Evolutionary conservation across 2,113 vertebrate species (phyloP).

Genomic region (Mionectes macconnelli): DNA sequence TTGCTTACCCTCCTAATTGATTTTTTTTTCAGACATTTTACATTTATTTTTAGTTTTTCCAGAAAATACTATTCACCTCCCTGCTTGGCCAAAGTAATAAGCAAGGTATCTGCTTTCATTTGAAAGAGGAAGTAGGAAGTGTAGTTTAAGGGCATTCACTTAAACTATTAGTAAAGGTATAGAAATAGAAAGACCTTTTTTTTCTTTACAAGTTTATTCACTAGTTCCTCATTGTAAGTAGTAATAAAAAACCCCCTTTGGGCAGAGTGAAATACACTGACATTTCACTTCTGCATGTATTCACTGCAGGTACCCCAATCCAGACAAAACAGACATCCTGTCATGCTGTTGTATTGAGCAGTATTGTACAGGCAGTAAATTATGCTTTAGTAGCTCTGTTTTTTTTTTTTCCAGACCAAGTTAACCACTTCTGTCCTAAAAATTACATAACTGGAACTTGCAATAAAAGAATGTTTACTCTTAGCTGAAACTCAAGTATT

Average conservation of each 20-base stretch:
- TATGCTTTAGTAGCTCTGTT: neutral
- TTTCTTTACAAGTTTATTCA: neutral
- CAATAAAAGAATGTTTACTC: neutral
- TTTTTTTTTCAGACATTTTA: constrained; percentile 27
- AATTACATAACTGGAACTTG: neutral
- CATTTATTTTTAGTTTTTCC: neutral
- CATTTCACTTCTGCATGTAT: neutral
- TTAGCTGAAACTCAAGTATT: neutral
- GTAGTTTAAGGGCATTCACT: neutral
- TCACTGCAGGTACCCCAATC: neutral
- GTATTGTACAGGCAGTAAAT: neutral
- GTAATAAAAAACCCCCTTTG: neutral
- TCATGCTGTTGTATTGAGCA: neutral
- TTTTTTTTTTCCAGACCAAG: neutral
- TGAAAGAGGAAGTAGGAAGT: neutral
- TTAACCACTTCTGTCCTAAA: neutral
- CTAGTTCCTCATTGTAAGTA: neutral
- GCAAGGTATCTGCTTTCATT: neutral
- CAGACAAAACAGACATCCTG: neutral
- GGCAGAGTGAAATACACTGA: neutral
- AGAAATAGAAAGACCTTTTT: neutral
- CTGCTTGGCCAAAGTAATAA: neutral
- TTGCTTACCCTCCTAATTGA: neutral
- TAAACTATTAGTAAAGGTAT: neutral
- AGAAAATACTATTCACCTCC: neutral